Percentiles rank a stretch among this genome's conserved stretches.
Evolutionary conservation across 2,797 vertebrate species (phyloP).

Genomic region (Acridotheres tristis): DNA sequence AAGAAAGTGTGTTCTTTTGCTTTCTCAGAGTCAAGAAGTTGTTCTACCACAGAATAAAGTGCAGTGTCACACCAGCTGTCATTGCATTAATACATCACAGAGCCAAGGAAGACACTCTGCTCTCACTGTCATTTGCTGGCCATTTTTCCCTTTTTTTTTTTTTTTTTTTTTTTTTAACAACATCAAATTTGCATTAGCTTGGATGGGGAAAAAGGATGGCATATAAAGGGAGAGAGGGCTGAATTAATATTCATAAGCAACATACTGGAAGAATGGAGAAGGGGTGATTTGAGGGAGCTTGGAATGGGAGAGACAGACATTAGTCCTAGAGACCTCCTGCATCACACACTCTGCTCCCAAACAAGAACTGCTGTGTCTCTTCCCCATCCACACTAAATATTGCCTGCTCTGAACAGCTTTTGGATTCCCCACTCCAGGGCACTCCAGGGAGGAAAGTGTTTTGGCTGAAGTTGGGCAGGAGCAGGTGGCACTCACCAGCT

Average conservation of each 20-base stretch:
- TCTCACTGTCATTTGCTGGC: not conserved
- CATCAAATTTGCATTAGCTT: slow-evolving; percentile 39
- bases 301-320: not conserved
- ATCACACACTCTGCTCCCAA: not conserved
- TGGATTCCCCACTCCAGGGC: slow-evolving; percentile 45
- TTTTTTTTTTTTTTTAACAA: not conserved
- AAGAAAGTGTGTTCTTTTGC: not conserved
- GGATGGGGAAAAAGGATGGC: not conserved
- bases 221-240: not conserved
- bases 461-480: slow-evolving; percentile 63
- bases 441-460: slow-evolving; percentile 55
- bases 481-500: slow-evolving; percentile 74
- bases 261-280: not conserved
- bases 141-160: not conserved
- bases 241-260: slow-evolving; percentile 51
- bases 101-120: not conserved
- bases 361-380: not conserved
- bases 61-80: not conserved
- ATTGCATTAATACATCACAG: not conserved
- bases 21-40: not conserved
- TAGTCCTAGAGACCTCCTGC: not conserved
- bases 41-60: not conserved
- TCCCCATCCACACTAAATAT: not conserved
- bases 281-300: not conserved
- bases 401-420: slow-evolving; percentile 27